Base-by-base conservation (phyloP, 1,140 invertebrate genomes). In the Reticulitermes speratus region DNA sequence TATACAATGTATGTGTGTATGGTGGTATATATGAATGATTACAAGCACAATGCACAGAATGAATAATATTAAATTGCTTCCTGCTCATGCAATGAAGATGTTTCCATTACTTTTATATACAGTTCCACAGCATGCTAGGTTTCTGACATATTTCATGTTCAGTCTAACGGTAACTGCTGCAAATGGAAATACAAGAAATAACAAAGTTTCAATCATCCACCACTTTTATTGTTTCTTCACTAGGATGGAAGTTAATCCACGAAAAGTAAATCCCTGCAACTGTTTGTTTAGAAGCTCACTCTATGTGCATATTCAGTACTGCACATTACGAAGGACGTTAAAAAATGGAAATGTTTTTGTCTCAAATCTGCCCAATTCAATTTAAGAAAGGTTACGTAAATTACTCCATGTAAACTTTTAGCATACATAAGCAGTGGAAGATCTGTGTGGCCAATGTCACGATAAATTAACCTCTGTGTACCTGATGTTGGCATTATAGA, bases 161-260 rank as follows among this genome's bases (percentile, higher is more conserved):
- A 19, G 52, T 55, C 52, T 19, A 55, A 55, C 5, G 52, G n/a
- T 16, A 65, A 65, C 25, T 75, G n/a, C 6, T 30, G 8, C n/a
- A 12, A 25, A 25, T 3, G 16, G 14, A 75, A 30, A 75, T 30
- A 30, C n/a, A 75, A n/a, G 7, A 75, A n/a, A 30, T 7, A n/a
- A 75, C 7, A 30, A 2, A 75, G 8, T 25, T 75, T 75, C 2
- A 75, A 30, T 75, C 14, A 75, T 75, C n/a, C 65, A 75, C n/a
- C 65, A n/a, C 65, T 30, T 75, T 75, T 75, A 75, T 75, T 55
- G 52, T 55, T 75, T 75, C n/a, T 30, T 75, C 65, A 75, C 65
- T 30, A 75, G 65, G 1, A 75, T 75, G 65, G 65, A n/a, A 75
- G 65, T 75, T 6, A 75, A 30, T 30, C 65, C 65, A 75, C 7